Evolutionary conservation across 2,797 vertebrate genomes (phyloP), one percentile per base, ranked within the genome.

Genomic region (Lepilemur ruficaudatus): DNA sequence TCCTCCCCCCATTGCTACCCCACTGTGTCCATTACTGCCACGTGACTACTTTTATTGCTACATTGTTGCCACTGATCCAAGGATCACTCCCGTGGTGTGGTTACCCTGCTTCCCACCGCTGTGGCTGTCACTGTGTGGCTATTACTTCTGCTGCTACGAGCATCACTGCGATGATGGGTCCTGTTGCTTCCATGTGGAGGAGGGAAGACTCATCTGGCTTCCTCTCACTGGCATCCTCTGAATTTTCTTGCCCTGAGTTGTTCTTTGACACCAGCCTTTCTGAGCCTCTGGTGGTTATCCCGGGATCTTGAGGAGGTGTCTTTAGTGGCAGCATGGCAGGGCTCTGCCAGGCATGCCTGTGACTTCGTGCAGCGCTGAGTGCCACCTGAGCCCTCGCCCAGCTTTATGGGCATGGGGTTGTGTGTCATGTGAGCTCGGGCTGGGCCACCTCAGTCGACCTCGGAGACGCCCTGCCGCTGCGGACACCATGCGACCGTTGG

Each of bases 11-110:
- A 0, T 20, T 3, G 25, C 52, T 61, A 8, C 41, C 9, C 4
- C 18, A 14, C 3, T 9, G 25, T 12, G 38, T n/a, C 15, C 38
- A 9, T 76, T 4, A 43, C 32, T 17, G 52, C 41, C 63, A 3
- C 4, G 0, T 41, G 12, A 63, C 55, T 9, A 2, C 28, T 7
- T 50, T 15, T 23, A 52, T 35, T 11, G 17, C 61, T 61, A 1
- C 0, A 63, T 11, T 18, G 32, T 15, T 28, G 2, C 22, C 8
- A 1, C 35, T 13, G 12, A 30, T 8, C 2, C 6, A 25, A 25
- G 0, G 8, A 13, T n/a, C 1, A 28, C 85, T 46, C 23, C 8
- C 0, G 15, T 0, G 28, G 15, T 52, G 22, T 0, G 28, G 15
- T 52, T 55, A 5, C 85, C 67, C 2, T 32, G 30, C 0, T 23